phyloP scores from a whole-genome alignment of 2,113 vertebrate species.

The Romanogobio albipinnatus region DNA sequence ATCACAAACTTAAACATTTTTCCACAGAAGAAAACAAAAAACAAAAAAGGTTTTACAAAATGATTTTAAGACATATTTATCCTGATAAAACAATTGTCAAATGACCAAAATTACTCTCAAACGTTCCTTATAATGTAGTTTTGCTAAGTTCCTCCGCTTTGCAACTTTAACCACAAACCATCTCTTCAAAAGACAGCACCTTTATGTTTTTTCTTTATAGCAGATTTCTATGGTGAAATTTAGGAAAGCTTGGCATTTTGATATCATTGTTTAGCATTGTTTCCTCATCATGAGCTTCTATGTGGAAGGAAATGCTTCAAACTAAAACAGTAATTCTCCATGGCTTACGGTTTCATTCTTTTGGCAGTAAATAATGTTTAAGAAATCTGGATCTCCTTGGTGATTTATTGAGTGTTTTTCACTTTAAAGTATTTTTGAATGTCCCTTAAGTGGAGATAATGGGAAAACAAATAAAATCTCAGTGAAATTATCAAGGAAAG shows the following conservation, averaged over 20 bases:
- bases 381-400: not conserved
- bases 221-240: not conserved
- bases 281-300: not conserved
- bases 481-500: not conserved
- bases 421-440: not conserved
- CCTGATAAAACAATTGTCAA: too few species aligned
- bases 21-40: not conserved
- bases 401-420: not conserved
- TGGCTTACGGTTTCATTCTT: not conserved
- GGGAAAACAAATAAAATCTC: slow-evolving; percentile 17
- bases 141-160: not conserved
- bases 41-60: not conserved
- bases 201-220: not conserved
- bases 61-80: not conserved
- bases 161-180: not conserved
- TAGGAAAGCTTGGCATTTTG: not conserved
- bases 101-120: too few species aligned
- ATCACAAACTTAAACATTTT: not conserved
- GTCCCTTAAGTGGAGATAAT: slow-evolving; percentile 5
- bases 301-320: not conserved
- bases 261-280: not conserved
- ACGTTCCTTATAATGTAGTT: too few species aligned
- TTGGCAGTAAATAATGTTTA: not conserved
- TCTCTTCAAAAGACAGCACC: not conserved
- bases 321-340: not conserved